Evolutionary conservation across 2,113 vertebrate genomes (phyloP).

Genomic region (Mormyrus lacerda): DNA sequence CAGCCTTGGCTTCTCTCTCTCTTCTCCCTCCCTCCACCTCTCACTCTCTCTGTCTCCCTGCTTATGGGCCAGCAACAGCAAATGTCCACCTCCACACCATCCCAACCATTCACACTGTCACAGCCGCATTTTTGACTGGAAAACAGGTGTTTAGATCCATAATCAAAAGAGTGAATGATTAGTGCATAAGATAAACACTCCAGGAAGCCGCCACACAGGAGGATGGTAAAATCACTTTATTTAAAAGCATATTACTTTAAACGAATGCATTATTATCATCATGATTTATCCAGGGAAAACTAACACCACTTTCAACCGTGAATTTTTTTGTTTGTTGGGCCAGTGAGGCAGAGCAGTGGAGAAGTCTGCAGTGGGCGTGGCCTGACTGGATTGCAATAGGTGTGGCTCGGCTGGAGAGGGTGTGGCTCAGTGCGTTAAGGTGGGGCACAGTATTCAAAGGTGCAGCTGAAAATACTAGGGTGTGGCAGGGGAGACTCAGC

Average conservation of each 20-base stretch:
- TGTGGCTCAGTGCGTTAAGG: neutral
- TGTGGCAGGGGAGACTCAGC: neutral
- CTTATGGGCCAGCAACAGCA: neutral
- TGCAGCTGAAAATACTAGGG: neutral
- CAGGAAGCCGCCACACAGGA: neutral
- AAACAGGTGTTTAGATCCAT: neutral
- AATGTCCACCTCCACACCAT: neutral
- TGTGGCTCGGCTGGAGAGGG: neutral
- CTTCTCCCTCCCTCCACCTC: neutral
- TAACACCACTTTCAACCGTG: neutral
- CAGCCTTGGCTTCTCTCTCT: neutral
- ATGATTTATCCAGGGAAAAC: neutral
- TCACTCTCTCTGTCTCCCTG: neutral
- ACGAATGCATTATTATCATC: neutral
- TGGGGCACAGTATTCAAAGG: neutral
- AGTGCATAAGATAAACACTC: neutral
- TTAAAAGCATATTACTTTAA: neutral
- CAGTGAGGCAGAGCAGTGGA: neutral
- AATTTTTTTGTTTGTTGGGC: neutral
- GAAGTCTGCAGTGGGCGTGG: neutral
- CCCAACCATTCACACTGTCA: neutral
- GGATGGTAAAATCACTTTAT: neutral
- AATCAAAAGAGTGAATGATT: neutral
- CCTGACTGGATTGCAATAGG: neutral
- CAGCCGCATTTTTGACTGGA: neutral